These are phyloP conservation scores for Somateria mollissima DNA, from an alignment of 2,797 vertebrate species.

Conservation along the genomic window DNA sequence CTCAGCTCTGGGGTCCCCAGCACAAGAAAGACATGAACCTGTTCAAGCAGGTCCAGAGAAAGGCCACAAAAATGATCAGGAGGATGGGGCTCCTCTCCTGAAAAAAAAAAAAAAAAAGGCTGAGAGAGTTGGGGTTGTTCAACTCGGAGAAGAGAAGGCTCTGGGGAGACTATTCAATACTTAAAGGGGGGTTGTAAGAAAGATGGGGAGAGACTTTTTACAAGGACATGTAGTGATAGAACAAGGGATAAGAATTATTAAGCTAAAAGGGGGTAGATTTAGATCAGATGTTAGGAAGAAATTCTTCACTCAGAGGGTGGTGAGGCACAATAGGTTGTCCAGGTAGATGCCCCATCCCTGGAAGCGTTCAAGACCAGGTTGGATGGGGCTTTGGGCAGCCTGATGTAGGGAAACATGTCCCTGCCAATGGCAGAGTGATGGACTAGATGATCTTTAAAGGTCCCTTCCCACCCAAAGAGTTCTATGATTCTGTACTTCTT, in stretches of 20 bases:
- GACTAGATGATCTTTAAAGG: not conserved
- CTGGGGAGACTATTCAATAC: not conserved
- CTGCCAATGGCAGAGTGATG: not conserved
- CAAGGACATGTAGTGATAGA: not conserved
- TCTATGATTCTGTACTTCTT: not conserved
- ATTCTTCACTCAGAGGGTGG: not conserved
- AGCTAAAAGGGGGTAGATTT: not conserved
- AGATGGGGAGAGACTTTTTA: not conserved
- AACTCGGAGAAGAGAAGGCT: not conserved
- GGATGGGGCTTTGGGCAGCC: not conserved
- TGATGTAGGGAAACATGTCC: not conserved
- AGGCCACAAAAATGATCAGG: not conserved
- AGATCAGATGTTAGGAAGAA: not conserved
- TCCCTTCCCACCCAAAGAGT: not conserved
- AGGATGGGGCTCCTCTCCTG: not conserved
- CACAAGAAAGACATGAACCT: not conserved
- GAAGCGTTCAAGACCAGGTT: not conserved
- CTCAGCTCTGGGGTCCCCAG: not conserved
- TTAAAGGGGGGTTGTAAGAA: not conserved
- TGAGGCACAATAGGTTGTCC: not conserved
- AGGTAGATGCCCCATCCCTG: not conserved
- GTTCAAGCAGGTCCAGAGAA: not conserved
- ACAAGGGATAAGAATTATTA: not conserved
- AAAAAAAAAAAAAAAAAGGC: not conserved
- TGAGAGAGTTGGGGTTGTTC: not conserved